phyloP scores from a whole-genome alignment of 2,888 invertebrate species.

The Dicyrtoma fusca region DNA sequence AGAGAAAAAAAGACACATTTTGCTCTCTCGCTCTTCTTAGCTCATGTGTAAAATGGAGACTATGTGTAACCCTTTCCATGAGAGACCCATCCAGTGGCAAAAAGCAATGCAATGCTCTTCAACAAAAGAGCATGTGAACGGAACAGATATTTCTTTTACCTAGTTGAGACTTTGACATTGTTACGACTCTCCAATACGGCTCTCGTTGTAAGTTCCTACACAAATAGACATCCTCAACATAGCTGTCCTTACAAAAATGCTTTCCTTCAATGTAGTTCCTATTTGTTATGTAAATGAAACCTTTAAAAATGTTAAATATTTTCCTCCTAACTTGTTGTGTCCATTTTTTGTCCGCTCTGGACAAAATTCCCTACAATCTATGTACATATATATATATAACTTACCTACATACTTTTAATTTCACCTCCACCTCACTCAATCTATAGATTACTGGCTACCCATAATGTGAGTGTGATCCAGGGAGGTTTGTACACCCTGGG shows the following conservation, averaged over 20 bases:
- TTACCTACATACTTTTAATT: background rate
- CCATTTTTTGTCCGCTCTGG: too few relatives aligned
- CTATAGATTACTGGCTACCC: too few relatives aligned
- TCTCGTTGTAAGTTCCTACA: background rate
- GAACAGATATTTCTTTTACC: slow-evolving; percentile 27
- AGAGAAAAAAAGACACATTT: slow-evolving; percentile 21
- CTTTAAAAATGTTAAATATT: slow-evolving; percentile 34
- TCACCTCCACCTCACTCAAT: too few relatives aligned
- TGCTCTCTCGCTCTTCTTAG: slow-evolving; percentile 24
- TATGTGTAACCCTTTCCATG: slow-evolving; percentile 26
- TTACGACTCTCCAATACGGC: slow-evolving; percentile 5
- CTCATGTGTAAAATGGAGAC: background rate
- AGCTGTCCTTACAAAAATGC: slow-evolving; percentile 9
- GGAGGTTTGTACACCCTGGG: too few relatives aligned
- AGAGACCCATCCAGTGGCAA: background rate
- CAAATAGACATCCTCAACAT: slow-evolving; percentile 4
- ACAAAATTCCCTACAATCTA: background rate
- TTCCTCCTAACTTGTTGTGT: slow-evolving; percentile 1
- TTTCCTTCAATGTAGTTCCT: slow-evolving; percentile 19
- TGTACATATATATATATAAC: background rate
- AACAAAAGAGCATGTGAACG: slow-evolving; percentile 24
- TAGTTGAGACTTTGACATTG: slow-evolving; percentile 33
- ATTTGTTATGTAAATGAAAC: slow-evolving; percentile 29
- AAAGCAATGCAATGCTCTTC: background rate
- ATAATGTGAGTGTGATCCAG: too few relatives aligned